phyloP scores from a whole-genome alignment of 2,797 vertebrate genomes.

The Sebastes trivittatus region DNA sequence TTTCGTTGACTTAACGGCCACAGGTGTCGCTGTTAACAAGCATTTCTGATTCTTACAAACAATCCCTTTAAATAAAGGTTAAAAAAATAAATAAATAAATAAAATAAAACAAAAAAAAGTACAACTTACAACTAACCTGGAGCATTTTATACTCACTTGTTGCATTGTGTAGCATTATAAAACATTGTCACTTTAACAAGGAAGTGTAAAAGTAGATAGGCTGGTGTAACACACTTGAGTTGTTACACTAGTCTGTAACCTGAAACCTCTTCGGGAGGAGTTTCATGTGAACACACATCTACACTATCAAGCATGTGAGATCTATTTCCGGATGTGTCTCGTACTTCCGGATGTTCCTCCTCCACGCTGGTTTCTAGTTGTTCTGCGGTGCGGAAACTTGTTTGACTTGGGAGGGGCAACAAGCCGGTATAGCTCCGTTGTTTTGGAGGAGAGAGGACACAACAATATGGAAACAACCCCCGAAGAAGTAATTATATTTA shows the following conservation, averaged over 20 bases:
- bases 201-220: neutral
- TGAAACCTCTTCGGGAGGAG: neutral
- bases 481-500: neutral
- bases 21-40: too few species aligned
- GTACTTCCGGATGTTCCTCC: constrained; percentile 41
- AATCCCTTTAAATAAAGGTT: too few species aligned
- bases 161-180: neutral
- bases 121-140: too few species aligned
- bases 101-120: too few species aligned
- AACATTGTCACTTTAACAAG: neutral
- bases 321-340: constrained; percentile 13
- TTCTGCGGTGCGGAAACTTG: neutral
- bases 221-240: neutral
- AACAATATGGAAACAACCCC: neutral
- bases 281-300: neutral
- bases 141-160: neutral
- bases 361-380: neutral
- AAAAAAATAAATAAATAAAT: too few species aligned
- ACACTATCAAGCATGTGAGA: neutral
- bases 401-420: constrained; percentile 36
- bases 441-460: neutral
- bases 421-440: too few species aligned
- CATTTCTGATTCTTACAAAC: too few species aligned
- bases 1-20: too few species aligned
- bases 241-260: neutral